Base-by-base conservation (phyloP, 2,113 vertebrate species). In the Microtus richardsoni region DNA sequence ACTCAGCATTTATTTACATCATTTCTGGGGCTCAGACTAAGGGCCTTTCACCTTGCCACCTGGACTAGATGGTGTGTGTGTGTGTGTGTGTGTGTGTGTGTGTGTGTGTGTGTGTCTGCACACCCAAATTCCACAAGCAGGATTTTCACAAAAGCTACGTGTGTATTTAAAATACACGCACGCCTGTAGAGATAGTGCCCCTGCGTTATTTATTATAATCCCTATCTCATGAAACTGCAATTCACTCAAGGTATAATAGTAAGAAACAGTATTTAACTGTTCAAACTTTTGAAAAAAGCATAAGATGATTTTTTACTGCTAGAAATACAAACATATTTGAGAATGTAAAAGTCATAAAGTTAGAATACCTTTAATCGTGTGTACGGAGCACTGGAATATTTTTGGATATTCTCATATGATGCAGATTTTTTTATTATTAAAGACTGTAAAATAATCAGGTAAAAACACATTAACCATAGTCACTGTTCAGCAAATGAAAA, bases 391-490 rank as follows among this genome's bases (percentile, higher is more conserved):
- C 22, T 21, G 30, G 28, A 8, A 92, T 0, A 0, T 68, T 82
- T 93, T 75, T 13, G 16, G 14, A 97, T 89, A 91, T 78, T 93
- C 24, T 88, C 82, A 91, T 36, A 73, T 41, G 97, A 98, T 64
- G 33, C 74, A 91, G 95, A 88, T 70, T 95, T 96, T 89, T 47
- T 96, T 91, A 30, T 24, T 52, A 88, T 78, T 58, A 95, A 88
- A n/a, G 12, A 2, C 97, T 98, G 60, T 74, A 60, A 97, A 97
- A 97, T 70, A 92, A 93, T 60, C 68, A 95, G 79, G 94, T 70
- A 97, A 95, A 90, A 77, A 89, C 24, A 36, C 7, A 85, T 88
- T 95, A 92, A 64, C 28, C 36, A 10, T 8, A 83, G 30, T 73
- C 36, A 64, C 10, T 90, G 66, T 80, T 77, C 62, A 19, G 16